Evolutionary conservation across 2,888 invertebrate species (phyloP).

Genomic region (Scotopteryx bipunctaria): DNA sequence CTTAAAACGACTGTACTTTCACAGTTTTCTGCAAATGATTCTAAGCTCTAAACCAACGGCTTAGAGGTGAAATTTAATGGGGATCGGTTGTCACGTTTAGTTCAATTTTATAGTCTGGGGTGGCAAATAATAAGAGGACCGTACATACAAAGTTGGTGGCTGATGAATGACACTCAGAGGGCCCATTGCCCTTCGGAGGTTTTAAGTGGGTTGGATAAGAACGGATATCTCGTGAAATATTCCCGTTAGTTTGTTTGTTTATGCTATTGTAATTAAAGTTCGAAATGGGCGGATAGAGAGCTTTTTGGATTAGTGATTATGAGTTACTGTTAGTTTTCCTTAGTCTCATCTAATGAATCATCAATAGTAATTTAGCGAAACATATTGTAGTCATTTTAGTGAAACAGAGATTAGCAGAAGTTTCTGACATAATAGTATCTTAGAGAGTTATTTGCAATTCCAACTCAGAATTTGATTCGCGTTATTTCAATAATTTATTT

Average conservation of each 20-base stretch:
- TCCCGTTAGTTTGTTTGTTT: conserved; percentile 54
- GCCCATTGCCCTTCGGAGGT: conserved; percentile 82
- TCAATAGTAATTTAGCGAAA: neutral
- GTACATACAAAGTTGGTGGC: conserved; percentile 77
- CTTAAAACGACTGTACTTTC: conserved; percentile 70
- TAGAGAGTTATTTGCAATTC: too few relatives aligned
- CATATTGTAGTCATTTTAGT: too few relatives aligned
- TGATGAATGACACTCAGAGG: conserved; percentile 83
- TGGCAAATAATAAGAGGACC: conserved; percentile 79
- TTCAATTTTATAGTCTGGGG: conserved; percentile 79
- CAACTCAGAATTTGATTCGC: too few relatives aligned
- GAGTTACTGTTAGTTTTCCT: conserved; percentile 21
- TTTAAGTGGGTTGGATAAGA: conserved; percentile 81
- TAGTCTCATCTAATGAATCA: neutral
- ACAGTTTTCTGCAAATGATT: conserved; percentile 32
- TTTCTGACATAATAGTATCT: too few relatives aligned
- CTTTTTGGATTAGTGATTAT: conserved; percentile 36
- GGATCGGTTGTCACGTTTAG: conserved; percentile 56
- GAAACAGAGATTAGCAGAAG: too few relatives aligned
- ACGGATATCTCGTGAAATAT: conserved; percentile 80
- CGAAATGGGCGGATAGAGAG: conserved; percentile 49
- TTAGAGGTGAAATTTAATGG: conserved; percentile 44
- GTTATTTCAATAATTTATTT: too few relatives aligned
- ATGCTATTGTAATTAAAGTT: conserved; percentile 65
- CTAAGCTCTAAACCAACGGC: conserved; percentile 35